Evolutionary conservation across 1,140 invertebrate species (phyloP).

Genomic region (Gonatopus flavifemur): DNA sequence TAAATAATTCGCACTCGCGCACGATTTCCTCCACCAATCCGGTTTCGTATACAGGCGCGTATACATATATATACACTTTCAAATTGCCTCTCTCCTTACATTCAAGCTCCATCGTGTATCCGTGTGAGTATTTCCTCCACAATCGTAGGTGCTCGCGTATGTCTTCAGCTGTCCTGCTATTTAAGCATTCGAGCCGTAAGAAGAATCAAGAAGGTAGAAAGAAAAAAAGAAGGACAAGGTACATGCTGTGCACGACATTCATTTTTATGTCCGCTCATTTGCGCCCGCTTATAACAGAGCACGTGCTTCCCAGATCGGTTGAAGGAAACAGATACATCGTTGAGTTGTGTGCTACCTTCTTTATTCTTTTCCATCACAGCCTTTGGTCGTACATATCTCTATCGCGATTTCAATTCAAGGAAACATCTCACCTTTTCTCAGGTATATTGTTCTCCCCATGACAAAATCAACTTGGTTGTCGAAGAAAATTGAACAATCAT

Average conservation of each 20-base stretch:
- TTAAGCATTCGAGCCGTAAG: constrained; percentile 28
- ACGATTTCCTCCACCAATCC: constrained; percentile 10
- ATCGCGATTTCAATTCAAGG: too few species aligned
- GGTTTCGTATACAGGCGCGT: constrained; percentile 10
- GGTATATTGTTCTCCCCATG: too few species aligned
- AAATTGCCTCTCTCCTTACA: too few species aligned
- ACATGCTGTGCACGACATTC: constrained; percentile 26
- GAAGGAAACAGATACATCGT: too few species aligned
- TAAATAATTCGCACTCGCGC: constrained; percentile 38
- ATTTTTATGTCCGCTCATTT: constrained; percentile 40
- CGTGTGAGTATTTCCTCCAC: not conserved
- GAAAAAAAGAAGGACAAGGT: not conserved
- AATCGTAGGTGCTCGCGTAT: constrained; percentile 18
- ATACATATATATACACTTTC: not conserved
- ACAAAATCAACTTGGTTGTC: too few species aligned
- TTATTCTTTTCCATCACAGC: too few species aligned
- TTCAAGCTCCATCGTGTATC: constrained; percentile 5
- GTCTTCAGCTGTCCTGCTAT: constrained; percentile 40
- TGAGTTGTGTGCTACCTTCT: too few species aligned
- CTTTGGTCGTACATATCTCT: too few species aligned
- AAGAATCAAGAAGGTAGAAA: not conserved
- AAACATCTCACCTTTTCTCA: too few species aligned
- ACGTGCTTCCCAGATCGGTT: constrained; percentile 39
- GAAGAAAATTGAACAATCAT: too few species aligned
- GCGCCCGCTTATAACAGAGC: constrained; percentile 32